Base-by-base conservation (phyloP, 2,113 vertebrate genomes). In the Ceyx cyanopectus region DNA sequence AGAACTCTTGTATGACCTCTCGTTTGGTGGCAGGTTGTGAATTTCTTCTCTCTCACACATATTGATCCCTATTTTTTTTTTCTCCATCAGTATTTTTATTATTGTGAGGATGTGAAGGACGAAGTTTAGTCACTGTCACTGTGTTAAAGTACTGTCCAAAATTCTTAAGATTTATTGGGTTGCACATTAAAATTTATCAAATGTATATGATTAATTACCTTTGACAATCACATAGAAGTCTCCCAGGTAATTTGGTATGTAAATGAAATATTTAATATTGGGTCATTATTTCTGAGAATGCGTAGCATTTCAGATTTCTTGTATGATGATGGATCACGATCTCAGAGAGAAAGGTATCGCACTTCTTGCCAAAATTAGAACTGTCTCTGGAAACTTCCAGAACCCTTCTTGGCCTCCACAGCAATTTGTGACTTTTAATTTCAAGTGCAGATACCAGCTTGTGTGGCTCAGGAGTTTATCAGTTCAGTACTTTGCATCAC, bases 221-320 rank as follows among this genome's bases (percentile, higher is more conserved):
- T 89, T 60, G 72, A 82, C 29, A 40, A 76, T 78, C 48, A 41
- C 30, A 60, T 26, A 40, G 48, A 92, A 87, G 81, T 92, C 66
- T 89, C 54, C 11, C 34, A 78, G 67, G n/a, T 61, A 90, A 93
- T 93, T 94, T 2, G 11, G 54, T 66, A 83, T 56, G 68, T 41
- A 81, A 78, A 89, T 89, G 0, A 76, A 89, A 66, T 87, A 81
- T 89, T 94, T 92, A 68, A 66, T 81, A 58, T 54, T 66, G 54
- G 61, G 43, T 87, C 23, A 30, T 85, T 77, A 73, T 87, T 93
- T 89, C 72, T 92, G 65, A 63, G 27, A 81, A 43, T 12, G 19
- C 18, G 24, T 56, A 30, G 54, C 54, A 43, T 75, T 78, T 87
- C 46, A 29, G 54, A 70, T 80, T 90, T 90, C 30, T 14, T 72